phyloP scores from a whole-genome alignment of 2,888 invertebrate species.

The Heliconius aoede region DNA sequence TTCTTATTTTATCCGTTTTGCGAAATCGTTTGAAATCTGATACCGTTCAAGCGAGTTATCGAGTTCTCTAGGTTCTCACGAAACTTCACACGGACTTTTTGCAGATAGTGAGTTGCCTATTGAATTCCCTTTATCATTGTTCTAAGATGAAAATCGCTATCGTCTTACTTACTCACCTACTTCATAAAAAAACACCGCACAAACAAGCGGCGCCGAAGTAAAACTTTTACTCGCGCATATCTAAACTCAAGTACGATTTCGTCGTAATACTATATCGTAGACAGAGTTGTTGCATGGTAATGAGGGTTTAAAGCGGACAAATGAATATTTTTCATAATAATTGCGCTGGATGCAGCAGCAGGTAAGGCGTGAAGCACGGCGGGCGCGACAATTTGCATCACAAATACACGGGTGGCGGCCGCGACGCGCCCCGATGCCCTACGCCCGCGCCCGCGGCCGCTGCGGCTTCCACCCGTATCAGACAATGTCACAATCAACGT shows the following conservation, averaged over 20 bases:
- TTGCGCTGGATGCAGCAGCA: slow-evolving; percentile 71
- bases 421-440: slow-evolving; percentile 64
- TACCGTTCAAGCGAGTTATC: slow-evolving; percentile 75
- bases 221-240: slow-evolving; percentile 9
- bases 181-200: slow-evolving; percentile 48
- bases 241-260: slow-evolving; percentile 30
- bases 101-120: slow-evolving; percentile 68
- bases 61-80: slow-evolving; percentile 73
- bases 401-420: slow-evolving; percentile 69
- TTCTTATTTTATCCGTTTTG: slow-evolving; percentile 82
- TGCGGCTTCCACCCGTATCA: slow-evolving; percentile 64
- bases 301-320: slow-evolving; percentile 68
- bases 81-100: slow-evolving; percentile 79
- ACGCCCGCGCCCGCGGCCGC: slow-evolving; percentile 55
- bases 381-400: slow-evolving; percentile 70
- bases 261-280: slow-evolving; percentile 31
- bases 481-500: slow-evolving; percentile 83
- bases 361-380: slow-evolving; percentile 73
- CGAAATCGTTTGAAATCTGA: slow-evolving; percentile 83
- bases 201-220: slow-evolving; percentile 22
- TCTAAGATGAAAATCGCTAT: slow-evolving; percentile 60
- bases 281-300: slow-evolving; percentile 65
- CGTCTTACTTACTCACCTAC: slow-evolving; percentile 62
- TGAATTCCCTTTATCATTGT: slow-evolving; percentile 71
- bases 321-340: slow-evolving; percentile 82